Conservation (phyloP, 2,888 invertebrate genomes). For the Cephus runcator region DNA sequence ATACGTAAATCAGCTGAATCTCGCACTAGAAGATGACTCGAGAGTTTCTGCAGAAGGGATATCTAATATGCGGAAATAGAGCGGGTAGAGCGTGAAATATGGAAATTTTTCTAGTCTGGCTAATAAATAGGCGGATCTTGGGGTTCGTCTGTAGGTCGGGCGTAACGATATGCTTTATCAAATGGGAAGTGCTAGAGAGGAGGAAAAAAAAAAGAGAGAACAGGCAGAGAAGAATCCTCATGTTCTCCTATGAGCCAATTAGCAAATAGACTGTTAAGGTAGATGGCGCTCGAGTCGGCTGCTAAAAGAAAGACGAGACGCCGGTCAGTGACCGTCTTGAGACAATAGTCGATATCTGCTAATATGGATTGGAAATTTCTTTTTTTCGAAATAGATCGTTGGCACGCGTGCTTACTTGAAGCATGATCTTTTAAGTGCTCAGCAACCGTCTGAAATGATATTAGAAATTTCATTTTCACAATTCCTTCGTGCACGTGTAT, state of each 20-base stretch:
- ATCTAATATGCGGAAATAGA: background rate
- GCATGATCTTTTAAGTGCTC: background rate
- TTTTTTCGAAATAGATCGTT: background rate
- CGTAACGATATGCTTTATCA: background rate
- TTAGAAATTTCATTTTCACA: background rate
- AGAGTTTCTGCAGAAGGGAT: background rate
- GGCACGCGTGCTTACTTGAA: background rate
- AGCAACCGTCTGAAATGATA: background rate
- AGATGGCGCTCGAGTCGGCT: background rate
- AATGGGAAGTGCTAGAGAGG: background rate
- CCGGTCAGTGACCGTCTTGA: background rate
- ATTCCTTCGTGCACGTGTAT: no score
- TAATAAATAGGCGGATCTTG: background rate
- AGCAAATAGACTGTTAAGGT: slow-evolving; percentile 9
- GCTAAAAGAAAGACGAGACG: background rate
- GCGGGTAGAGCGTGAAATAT: background rate
- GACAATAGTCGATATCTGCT: background rate
- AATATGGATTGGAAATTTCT: no score
- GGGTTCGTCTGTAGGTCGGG: background rate
- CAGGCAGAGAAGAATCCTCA: background rate
- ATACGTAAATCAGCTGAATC: background rate
- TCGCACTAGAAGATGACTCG: background rate
- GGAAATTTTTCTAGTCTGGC: background rate
- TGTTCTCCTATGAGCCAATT: background rate
- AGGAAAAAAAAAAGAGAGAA: background rate